Evolutionary conservation across 2,113 vertebrate species (phyloP).

Genomic region (Ariopsis seemanni): DNA sequence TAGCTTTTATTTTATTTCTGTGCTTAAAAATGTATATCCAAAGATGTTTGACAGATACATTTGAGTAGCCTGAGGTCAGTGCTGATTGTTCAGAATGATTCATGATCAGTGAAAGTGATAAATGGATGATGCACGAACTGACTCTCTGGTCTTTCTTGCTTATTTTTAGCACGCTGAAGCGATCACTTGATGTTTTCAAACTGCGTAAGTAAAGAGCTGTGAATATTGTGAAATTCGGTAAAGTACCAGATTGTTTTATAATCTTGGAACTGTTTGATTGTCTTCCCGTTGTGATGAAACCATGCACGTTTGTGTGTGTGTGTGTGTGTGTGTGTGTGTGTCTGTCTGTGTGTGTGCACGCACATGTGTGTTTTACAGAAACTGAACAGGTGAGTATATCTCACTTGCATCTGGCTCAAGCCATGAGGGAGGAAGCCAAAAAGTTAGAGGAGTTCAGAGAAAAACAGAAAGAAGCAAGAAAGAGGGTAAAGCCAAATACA

Average conservation of each 20-base stretch:
- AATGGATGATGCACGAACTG: neutral
- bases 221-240: slow-evolving; percentile 11
- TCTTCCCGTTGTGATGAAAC: neutral
- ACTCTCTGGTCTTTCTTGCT: slow-evolving; percentile 24
- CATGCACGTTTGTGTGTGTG: slow-evolving; percentile 1
- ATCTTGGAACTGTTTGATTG: neutral
- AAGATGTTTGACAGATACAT: neutral
- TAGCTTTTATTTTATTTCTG: too few relatives aligned
- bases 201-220: slow-evolving; percentile 79
- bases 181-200: slow-evolving; percentile 89
- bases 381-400: slow-evolving; percentile 83
- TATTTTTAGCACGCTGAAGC: slow-evolving; percentile 84
- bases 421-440: slow-evolving; percentile 85
- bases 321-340: neutral
- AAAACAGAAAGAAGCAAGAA: slow-evolving; percentile 84
- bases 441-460: slow-evolving; percentile 94
- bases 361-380: slow-evolving; percentile 60
- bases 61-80: neutral
- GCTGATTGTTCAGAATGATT: neutral
- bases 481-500: slow-evolving; percentile 76
- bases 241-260: neutral
- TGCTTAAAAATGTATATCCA: too few relatives aligned
- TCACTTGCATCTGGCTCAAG: slow-evolving; percentile 87
- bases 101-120: too few relatives aligned
- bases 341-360: neutral